Base-by-base conservation (phyloP, 2,888 invertebrate species). In the Trichogramma evanescens region DNA sequence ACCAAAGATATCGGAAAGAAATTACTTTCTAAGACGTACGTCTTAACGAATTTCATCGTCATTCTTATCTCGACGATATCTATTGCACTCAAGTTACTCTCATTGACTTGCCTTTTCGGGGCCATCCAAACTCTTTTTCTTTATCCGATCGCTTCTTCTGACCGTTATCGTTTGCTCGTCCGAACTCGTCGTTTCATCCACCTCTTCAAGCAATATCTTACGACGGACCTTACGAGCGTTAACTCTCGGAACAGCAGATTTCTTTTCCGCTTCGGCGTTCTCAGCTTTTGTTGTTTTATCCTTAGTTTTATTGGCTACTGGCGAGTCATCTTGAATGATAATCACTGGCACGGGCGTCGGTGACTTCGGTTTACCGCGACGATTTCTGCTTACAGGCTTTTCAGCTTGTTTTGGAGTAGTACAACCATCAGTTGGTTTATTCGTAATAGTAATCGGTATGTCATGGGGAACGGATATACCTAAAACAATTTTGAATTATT, bases 381-480 rank as follows among this genome's bases (percentile, higher is more conserved):
- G 60, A 6, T 8, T 45, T 10, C 42, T 63, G 0, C 38, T 48
- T 1, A 44, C 4, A 3, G 40, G 2, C 40, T 60, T 60, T 39
- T 65, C 62, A 3, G 54, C 45, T 7, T 59, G 8, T 8, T 57
- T 62, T 4, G 64, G 64, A 2, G 64, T 65, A 40, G 45, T 46
- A 39, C 62, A 65, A 5, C 38, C 50, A 2, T 46, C 43, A 1
- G 13, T 26, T 43, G 53, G 40, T 7, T 59, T 54, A 6, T 59
- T 63, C n/a, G 63, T 65, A 42, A 65, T 56, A 0, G 43, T 49
- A 4, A 63, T 61, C 6, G 60, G 52, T 39, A 61, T 61, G 45
- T 62, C 55, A 2, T 5, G 4, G 5, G 64, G 56, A 7, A 58
- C 63, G 4, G 49, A 38, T 4, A 64, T 58, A n/a, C 42, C 62